These are phyloP conservation scores for Kradibia gibbosae DNA, from an alignment of 1,140 invertebrate genomes.

Conservation along the genomic window DNA sequence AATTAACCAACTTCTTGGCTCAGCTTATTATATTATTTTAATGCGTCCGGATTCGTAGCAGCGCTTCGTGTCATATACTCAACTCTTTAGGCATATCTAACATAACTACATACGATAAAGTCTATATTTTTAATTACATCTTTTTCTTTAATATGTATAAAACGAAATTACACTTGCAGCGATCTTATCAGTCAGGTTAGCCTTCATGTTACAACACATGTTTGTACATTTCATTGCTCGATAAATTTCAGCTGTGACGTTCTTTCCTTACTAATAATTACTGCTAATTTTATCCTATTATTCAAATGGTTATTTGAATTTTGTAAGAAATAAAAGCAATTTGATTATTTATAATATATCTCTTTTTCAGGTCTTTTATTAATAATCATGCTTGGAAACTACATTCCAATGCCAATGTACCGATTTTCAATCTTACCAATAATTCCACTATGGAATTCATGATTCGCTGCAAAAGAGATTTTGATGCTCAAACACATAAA, in stretches of 20 bases:
- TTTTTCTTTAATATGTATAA: not conserved
- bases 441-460: no score
- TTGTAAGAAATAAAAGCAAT: no score
- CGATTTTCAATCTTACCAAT: no score
- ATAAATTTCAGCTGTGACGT: not conserved
- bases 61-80: not conserved
- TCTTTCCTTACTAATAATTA: not conserved
- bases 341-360: no score
- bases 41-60: not conserved
- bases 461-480: no score
- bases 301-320: no score
- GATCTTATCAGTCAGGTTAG: not conserved
- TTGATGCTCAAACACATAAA: no score
- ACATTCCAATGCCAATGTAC: no score
- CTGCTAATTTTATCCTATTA: not conserved
- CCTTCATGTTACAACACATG: not conserved
- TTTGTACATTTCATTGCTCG: not conserved
- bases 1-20: not conserved
- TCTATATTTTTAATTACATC: slow-evolving; percentile 7
- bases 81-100: not conserved
- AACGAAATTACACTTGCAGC: not conserved
- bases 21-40: not conserved
- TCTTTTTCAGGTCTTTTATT: no score
- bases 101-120: not conserved
- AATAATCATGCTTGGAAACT: no score